These are phyloP conservation scores for Ylistrum balloti DNA, from an alignment of 1,140 invertebrate species.

Conservation along the genomic window DNA sequence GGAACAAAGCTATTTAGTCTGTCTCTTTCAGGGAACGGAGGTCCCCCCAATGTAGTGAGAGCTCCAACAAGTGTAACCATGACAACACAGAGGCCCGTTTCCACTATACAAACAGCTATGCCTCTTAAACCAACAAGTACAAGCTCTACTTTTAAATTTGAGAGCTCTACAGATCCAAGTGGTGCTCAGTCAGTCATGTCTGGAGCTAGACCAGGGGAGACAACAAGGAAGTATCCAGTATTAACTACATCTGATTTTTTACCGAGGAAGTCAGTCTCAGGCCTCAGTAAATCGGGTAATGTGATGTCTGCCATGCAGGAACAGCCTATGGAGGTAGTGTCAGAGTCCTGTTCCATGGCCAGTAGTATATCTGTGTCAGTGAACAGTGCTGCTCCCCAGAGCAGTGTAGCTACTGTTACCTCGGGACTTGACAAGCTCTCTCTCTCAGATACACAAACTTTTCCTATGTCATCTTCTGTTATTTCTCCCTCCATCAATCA, in stretches of 20 bases:
- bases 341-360: not conserved
- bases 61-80: not conserved
- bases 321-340: not conserved
- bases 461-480: not conserved
- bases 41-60: not conserved
- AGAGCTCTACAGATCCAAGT: not conserved
- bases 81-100: conserved; percentile 1
- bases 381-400: not conserved
- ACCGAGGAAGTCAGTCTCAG: not conserved
- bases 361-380: conserved; percentile 15
- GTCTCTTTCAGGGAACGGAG: not conserved
- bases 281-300: not conserved
- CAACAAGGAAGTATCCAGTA: not conserved
- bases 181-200: not conserved
- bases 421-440: not conserved
- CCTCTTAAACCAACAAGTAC: not conserved
- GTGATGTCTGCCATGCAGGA: not conserved
- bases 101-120: conserved; percentile 7
- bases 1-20: not conserved
- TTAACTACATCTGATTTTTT: not conserved
- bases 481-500: not conserved
- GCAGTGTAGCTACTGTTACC: not conserved
- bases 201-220: not conserved
- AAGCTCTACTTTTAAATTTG: conserved; percentile 9
- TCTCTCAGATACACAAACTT: not conserved